These are phyloP conservation scores for Eledona agricola DNA, from an alignment of 2,888 invertebrate genomes.

Conservation along the genomic window DNA sequence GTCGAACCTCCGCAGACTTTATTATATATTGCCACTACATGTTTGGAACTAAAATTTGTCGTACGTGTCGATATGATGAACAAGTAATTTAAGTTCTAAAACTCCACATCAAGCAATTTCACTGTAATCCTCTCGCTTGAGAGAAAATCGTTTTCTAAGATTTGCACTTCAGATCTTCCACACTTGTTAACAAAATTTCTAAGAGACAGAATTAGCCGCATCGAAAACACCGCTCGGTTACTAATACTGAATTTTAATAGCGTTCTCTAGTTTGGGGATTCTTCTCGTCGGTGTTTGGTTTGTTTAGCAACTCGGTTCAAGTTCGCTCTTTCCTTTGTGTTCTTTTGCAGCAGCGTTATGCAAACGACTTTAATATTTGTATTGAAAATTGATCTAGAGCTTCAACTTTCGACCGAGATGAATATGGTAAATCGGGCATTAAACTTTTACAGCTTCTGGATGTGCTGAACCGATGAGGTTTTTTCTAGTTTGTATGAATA, in stretches of 20 bases:
- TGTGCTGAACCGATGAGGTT: too few species aligned
- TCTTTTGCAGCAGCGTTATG: constrained; percentile 40
- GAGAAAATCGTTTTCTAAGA: constrained; percentile 45
- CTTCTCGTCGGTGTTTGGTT: constrained; percentile 23
- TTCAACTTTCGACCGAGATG: constrained; percentile 47
- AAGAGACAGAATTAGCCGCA: constrained; percentile 10
- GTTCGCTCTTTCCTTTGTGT: constrained; percentile 35
- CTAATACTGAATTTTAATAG: constrained; percentile 9
- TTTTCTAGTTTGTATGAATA: too few species aligned
- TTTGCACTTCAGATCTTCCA: constrained; percentile 32
- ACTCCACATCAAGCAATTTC: constrained; percentile 46
- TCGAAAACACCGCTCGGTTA: constrained; percentile 5
- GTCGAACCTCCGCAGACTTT: too few species aligned
- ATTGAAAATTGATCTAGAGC: constrained; percentile 49
- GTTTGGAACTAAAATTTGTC: constrained; percentile 16
- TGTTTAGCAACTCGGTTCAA: constrained; percentile 25
- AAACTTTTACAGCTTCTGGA: constrained; percentile 36
- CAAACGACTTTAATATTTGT: constrained; percentile 49
- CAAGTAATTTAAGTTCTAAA: constrained; percentile 50
- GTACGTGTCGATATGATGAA: constrained; percentile 36
- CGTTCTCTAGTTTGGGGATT: constrained; percentile 6
- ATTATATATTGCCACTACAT: constrained; percentile 28
- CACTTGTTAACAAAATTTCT: constrained; percentile 23
- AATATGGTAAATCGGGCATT: constrained; percentile 47
- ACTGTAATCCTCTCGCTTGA: constrained; percentile 45